Evolutionary conservation across 2,797 vertebrate genomes (phyloP), one percentile per base, ranked within the genome.

Genomic region (Spea hammondii): DNA sequence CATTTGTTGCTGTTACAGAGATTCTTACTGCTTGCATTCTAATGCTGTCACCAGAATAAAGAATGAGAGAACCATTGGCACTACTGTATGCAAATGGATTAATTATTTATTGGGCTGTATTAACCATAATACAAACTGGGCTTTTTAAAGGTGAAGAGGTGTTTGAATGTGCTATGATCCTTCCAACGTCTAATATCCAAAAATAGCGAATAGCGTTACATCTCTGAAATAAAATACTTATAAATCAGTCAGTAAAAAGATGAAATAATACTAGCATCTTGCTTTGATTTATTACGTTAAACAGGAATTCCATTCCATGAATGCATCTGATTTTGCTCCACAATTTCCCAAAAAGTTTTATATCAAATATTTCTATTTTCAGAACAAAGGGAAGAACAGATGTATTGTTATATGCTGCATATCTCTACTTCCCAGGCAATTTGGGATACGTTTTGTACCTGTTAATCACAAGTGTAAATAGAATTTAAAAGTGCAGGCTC

Each of bases 191-290:
- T 54, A 54, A 17, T 67, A 50, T 69, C 32, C 32, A 32, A 32
- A 32, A 32, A 46, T 67, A 12, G n/a, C 8, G 71, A 76, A 67
- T 49, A 6, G 5, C 17, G 65, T 65, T 77, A 65, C 49, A 62
- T 73, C 55, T 64, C 62, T 59, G 3, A 67, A 53, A 70, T 17
- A 70, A 57, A 12, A 59, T 74, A 66, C 74, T 32, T 82, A 82
- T 73, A 82, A 82, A 82, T 77, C 73, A 49, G 32, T 32, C 79
- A 64, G 14, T 45, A 77, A 82, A 82, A 82, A 77, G 75, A 77
- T 77, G 69, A 77, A 82, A 82, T 77, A 68, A 70, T 67, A n/a
- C 55, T 54, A 5, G 5, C 79, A 81, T 81, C 71, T 81, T 81
- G 79, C 53, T 70, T 72, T 77, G 47, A 81, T 81, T 81, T 81